Evolutionary conservation across 2,888 invertebrate genomes (phyloP).

Genomic region (Eulithis prunata): DNA sequence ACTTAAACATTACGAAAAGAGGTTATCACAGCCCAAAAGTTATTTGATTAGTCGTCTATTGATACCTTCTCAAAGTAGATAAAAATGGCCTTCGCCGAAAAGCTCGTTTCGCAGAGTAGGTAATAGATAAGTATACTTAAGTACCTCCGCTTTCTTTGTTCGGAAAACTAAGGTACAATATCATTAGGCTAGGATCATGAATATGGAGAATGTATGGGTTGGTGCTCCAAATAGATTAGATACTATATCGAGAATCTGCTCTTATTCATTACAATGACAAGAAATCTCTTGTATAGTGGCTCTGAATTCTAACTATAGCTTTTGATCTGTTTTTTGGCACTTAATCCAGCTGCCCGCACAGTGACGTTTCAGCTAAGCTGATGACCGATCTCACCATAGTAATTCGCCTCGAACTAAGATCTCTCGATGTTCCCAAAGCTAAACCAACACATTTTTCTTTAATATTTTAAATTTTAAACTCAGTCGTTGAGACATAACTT

Average conservation of each 20-base stretch:
- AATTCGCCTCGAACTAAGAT: too few species aligned
- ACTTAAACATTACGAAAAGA: neutral
- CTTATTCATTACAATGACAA: too few species aligned
- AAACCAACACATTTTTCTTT: too few species aligned
- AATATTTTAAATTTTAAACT: too few species aligned
- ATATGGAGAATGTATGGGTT: conserved; percentile 7
- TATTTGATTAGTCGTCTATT: conserved; percentile 3
- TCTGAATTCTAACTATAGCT: too few species aligned
- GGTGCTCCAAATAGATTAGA: neutral
- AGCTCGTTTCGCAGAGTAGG: neutral
- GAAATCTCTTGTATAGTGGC: too few species aligned
- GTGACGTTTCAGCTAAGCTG: too few species aligned
- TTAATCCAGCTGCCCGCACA: too few species aligned
- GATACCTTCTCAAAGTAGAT: conserved; percentile 1
- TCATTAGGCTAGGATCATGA: neutral
- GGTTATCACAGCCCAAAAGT: neutral
- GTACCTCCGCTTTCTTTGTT: conserved; percentile 4
- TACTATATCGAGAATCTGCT: neutral
- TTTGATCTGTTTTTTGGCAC: too few species aligned
- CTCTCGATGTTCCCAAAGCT: too few species aligned
- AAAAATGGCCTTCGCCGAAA: neutral
- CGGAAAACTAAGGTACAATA: conserved; percentile 13
- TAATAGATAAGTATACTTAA: neutral
- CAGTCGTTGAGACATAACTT: too few species aligned
- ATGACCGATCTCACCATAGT: too few species aligned